Evolutionary conservation across 2,888 invertebrate species (phyloP), one percentile per base, ranked within the genome.

Genomic region (Lymantria monacha): DNA sequence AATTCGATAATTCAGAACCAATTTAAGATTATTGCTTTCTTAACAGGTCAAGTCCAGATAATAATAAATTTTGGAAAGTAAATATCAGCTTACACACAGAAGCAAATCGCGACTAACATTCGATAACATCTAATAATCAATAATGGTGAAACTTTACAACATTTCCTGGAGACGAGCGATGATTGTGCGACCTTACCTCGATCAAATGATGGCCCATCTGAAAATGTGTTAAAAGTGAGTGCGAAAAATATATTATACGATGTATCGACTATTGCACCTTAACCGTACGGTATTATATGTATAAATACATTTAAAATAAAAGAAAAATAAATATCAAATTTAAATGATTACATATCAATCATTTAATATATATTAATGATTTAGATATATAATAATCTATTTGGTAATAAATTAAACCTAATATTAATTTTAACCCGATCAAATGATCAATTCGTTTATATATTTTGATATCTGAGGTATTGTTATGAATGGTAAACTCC

Each of bases 111-210:
- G 38, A n/a, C n/a, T 12, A 12, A 38, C 38, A 38, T n/a, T 38
- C 38, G 11, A 12, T 69, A 59, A 64, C 53, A 65, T 60, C 61
- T 65, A 55, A 59, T 69, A 63, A 67, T 56, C 55, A 58, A 53
- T 51, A 63, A 52, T 63, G 76, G 81, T 83, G 82, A 76, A 75
- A 79, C 79, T 82, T 83, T 80, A 68, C 74, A 72, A 79, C 66
- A 87, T 86, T 87, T 85, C 87, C 85, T 83, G 87, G 87, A 82
- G 69, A 70, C 66, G 59, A 57, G 43, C 68, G 69, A 79, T 81
- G 78, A 66, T 61, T 77, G 79, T 66, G 69, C 81, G 83, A 72
- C 79, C 89, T 88, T 88, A 89, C 90, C 90, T 90, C 85, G 77
- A 62, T 85, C 83, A 69, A 81, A 76, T 69, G 83, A 77, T 61